Evolutionary conservation across 2,888 invertebrate genomes (phyloP).

Genomic region (Sympetrum striolatum): DNA sequence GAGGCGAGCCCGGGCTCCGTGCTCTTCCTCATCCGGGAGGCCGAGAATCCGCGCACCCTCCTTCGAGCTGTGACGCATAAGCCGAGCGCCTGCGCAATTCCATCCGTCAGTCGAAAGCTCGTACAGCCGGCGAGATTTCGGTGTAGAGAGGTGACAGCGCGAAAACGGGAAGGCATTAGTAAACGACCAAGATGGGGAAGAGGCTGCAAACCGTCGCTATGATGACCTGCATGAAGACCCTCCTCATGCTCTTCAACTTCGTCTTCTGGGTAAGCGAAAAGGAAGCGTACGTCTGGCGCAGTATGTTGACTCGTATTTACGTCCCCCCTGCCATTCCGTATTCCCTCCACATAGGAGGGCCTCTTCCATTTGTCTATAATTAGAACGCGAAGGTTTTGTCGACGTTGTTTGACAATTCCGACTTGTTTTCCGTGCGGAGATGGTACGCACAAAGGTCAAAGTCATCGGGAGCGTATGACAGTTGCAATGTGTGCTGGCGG

Average conservation of each 20-base stretch:
- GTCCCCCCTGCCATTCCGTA: neutral
- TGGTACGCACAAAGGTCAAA: neutral
- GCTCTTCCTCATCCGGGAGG: neutral
- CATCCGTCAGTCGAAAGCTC: neutral
- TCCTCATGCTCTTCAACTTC: constrained; percentile 81
- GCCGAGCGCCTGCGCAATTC: neutral
- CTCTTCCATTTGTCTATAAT: too few species aligned
- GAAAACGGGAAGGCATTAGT: neutral
- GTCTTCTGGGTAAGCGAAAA: constrained; percentile 54
- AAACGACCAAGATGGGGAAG: constrained; percentile 67
- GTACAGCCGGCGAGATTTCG: neutral
- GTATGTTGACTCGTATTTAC: neutral
- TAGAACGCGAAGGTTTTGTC: neutral
- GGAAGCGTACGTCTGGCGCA: neutral
- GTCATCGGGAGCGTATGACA: neutral
- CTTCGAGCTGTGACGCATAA: neutral
- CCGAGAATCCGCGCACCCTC: neutral
- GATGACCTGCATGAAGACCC: constrained; percentile 78
- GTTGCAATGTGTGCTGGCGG: neutral
- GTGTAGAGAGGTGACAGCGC: neutral
- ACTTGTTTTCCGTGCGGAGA: neutral
- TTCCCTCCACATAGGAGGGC: too few species aligned
- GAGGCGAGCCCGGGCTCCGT: neutral
- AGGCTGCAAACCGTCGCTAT: constrained; percentile 75
- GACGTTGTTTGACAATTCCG: neutral